Percentiles rank a stretch among this genome's conserved stretches.
Evolutionary conservation across 2,888 invertebrate species (phyloP).

Genomic region (Acrobasis suavella): DNA sequence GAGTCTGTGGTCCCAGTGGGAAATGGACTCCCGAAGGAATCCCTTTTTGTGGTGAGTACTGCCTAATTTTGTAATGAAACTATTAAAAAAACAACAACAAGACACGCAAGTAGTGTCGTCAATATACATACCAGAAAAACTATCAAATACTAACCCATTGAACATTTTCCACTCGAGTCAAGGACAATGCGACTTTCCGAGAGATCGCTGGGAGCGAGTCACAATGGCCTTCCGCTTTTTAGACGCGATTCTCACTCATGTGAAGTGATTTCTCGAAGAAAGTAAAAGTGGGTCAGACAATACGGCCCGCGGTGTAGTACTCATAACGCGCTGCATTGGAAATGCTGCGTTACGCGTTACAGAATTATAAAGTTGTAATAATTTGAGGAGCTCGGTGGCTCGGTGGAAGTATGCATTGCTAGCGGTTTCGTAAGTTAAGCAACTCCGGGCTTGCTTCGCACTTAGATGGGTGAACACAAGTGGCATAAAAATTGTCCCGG

Average conservation of each 20-base stretch:
- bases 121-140: slow-evolving; percentile 1
- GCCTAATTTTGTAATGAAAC: not conserved
- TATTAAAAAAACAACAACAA: not conserved
- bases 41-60: slow-evolving; percentile 94
- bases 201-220: slow-evolving; percentile 67
- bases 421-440: too few relatives aligned
- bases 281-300: slow-evolving; percentile 74
- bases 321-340: not conserved
- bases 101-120: not conserved
- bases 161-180: slow-evolving; percentile 17
- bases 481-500: too few relatives aligned
- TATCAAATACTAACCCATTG: slow-evolving; percentile 13
- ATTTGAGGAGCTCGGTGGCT: too few relatives aligned
- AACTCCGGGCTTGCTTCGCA: too few relatives aligned
- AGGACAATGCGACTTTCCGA: slow-evolving; percentile 37
- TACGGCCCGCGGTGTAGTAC: slow-evolving; percentile 5
- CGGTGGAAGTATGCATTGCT: too few relatives aligned
- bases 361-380: not conserved
- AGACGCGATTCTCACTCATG: slow-evolving; percentile 55
- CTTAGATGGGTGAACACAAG: too few relatives aligned
- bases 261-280: slow-evolving; percentile 76
- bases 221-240: slow-evolving; percentile 75
- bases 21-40: slow-evolving; percentile 95
- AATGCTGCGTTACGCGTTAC: not conserved
- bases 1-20: slow-evolving; percentile 88